Evolutionary conservation across 2,888 invertebrate genomes (phyloP).

Genomic region (Diplazon laetatorius): DNA sequence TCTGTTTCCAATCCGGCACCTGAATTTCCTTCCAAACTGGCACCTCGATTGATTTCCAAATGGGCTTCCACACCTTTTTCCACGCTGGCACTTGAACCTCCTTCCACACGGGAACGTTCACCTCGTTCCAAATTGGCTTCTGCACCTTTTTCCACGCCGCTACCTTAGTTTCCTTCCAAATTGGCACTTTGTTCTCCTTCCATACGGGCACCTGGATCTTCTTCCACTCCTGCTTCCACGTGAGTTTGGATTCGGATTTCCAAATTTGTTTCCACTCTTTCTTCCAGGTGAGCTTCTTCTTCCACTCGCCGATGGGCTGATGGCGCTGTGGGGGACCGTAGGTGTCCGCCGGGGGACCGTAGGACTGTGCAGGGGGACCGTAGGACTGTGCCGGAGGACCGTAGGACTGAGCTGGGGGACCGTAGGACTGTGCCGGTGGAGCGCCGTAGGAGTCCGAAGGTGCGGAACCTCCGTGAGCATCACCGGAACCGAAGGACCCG

Average conservation of each 20-base stretch:
- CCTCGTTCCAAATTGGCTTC: slow-evolving; percentile 88
- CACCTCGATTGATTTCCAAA: slow-evolving; percentile 86
- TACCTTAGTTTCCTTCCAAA: slow-evolving; percentile 92
- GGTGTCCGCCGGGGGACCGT: slow-evolving; percentile 57
- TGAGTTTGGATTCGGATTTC: slow-evolving; percentile 89
- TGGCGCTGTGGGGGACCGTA: slow-evolving; percentile 71
- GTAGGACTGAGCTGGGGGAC: slow-evolving; percentile 62
- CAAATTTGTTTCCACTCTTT: slow-evolving; percentile 91
- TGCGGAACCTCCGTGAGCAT: slow-evolving; percentile 43
- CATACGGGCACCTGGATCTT: slow-evolving; percentile 86
- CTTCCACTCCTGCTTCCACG: slow-evolving; percentile 90
- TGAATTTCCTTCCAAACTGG: slow-evolving; percentile 87
- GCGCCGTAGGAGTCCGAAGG: slow-evolving; percentile 45
- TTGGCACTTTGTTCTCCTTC: slow-evolving; percentile 84
- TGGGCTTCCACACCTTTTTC: slow-evolving; percentile 87
- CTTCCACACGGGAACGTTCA: slow-evolving; percentile 87
- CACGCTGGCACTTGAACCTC: slow-evolving; percentile 88
- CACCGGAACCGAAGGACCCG: slow-evolving; percentile 37
- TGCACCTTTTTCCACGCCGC: slow-evolving; percentile 90
- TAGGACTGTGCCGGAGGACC: slow-evolving; percentile 71
- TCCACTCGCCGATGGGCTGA: slow-evolving; percentile 86
- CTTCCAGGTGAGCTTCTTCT: slow-evolving; percentile 93
- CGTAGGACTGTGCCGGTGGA: slow-evolving; percentile 53
- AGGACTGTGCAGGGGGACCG: slow-evolving; percentile 69
- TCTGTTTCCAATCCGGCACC: slow-evolving; percentile 87